A percentile compares a stretch with the other conserved stretches of the same genome.
phyloP scores from a whole-genome alignment of 2,888 invertebrate species.

The Hedychridium roseum region DNA sequence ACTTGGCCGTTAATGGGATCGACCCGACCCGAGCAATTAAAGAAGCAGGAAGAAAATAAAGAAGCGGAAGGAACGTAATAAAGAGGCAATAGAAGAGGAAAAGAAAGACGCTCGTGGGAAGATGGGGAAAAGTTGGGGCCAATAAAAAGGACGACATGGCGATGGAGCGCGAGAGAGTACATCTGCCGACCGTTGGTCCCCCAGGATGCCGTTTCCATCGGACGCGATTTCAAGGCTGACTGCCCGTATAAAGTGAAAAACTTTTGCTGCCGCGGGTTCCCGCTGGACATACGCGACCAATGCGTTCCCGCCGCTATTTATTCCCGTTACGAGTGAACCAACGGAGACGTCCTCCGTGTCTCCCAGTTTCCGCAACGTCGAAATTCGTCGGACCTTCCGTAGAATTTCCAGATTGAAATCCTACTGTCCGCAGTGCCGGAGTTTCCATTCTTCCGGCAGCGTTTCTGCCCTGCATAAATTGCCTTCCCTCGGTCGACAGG shows the following conservation, averaged over 20 bases:
- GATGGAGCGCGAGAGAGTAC: conserved; percentile 12
- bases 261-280: conserved; percentile 30
- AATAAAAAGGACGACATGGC: conserved; percentile 23
- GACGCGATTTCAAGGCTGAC: conserved; percentile 53
- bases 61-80: too few relatives aligned
- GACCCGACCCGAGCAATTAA: too few relatives aligned
- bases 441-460: not conserved
- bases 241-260: conserved; percentile 54
- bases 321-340: conserved; percentile 29
- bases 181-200: conserved; percentile 15
- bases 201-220: conserved; percentile 29
- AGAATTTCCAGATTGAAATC: conserved; percentile 1
- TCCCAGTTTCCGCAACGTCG: not conserved
- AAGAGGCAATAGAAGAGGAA: too few relatives aligned
- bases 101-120: conserved; percentile 39
- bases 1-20: too few relatives aligned
- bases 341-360: conserved; percentile 3
- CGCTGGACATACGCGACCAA: conserved; percentile 8
- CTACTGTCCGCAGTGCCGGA: not conserved
- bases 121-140: conserved; percentile 40
- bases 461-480: not conserved
- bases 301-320: conserved; percentile 29
- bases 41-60: too few relatives aligned
- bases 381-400: not conserved
- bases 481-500: not conserved